Evolutionary conservation across 2,113 vertebrate genomes (phyloP), one percentile per base, ranked within the genome.

Genomic region (Gavialis gangeticus): DNA sequence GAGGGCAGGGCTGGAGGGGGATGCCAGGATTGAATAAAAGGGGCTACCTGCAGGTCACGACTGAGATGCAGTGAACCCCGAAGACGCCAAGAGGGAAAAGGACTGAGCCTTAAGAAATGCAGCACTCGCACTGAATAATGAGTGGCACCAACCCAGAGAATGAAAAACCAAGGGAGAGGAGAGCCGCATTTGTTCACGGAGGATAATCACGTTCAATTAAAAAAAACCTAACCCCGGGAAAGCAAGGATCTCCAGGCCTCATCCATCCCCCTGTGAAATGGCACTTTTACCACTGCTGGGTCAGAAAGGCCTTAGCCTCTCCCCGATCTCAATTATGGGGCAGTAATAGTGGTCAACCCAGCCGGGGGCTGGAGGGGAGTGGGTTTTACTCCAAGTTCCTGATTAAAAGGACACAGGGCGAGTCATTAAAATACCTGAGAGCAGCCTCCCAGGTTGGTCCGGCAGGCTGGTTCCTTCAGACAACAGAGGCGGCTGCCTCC

Each of bases 131-230:
- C 66, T 3, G 82, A 22, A 2, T 88, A 17, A 10, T 1, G 58
- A 84, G 79, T 0, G 54, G 77, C 55, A 85, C 17, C 10, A 8
- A 71, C 92, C 28, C 6, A 1, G 37, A 16, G 64, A 56, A 6
- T 0, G 14, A 2, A 46, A 19, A 73, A 22, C 15, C 62, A 3
- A 0, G 1, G 34, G 21, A 25, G 3, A 75, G 7, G 80, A 46
- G n/a, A 28, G 54, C 11, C 0, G 0, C 0, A 0, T 6, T 22
- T n/a, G 15, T 28, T 13, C 55, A 1, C 11, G 34, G 59, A 55
- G 75, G 19, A 59, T 17, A 63, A n/a, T 6, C 24, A 0, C 69
- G 17, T 22, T 3, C 55, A 11, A 46, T 1, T 15, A 60, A 55
- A 11, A 27, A 17, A 75, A 11, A 4, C 5, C 6, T 6, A 22